A percentile compares a stretch with the other conserved stretches of the same genome.
These are phyloP conservation scores for Mareca penelope DNA, from an alignment of 2,797 vertebrate species.

Conservation along the genomic window DNA sequence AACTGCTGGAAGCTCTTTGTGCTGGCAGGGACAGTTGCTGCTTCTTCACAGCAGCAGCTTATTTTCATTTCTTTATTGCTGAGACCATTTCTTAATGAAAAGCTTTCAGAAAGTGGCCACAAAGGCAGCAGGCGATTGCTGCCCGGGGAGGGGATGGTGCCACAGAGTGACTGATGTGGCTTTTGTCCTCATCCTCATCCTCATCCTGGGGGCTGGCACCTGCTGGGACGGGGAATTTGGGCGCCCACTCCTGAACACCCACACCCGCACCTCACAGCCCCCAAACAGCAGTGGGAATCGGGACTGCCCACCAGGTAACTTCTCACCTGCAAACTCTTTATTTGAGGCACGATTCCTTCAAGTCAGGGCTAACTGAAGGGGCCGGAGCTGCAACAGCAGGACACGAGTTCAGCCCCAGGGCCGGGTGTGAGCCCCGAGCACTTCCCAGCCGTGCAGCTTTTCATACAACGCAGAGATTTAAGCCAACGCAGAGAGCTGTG, in stretches of 20 bases:
- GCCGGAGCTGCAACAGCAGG: background rate
- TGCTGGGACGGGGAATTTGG: too few species aligned
- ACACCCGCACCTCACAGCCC: too few species aligned
- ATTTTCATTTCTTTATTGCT: background rate
- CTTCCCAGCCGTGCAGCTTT: background rate
- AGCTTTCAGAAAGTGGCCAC: background rate
- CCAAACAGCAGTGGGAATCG: too few species aligned
- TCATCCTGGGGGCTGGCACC: too few species aligned
- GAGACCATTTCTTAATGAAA: background rate
- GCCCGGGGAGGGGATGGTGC: background rate
- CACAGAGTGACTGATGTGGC: background rate
- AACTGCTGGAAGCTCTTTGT: background rate
- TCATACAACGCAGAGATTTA: rapidly evolving
- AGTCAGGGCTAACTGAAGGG: background rate
- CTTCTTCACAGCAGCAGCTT: background rate
- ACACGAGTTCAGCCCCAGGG: rapidly evolving
- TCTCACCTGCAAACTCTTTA: background rate
- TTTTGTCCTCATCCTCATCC: too few species aligned
- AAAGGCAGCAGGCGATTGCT: background rate
- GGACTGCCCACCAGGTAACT: background rate
- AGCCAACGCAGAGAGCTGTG: rapidly evolving
- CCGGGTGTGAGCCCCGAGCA: background rate
- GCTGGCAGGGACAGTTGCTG: background rate
- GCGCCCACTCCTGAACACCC: too few species aligned
- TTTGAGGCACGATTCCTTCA: background rate